Conservation (phyloP, 2,888 invertebrate genomes). For the Clistopyga incitator region DNA sequence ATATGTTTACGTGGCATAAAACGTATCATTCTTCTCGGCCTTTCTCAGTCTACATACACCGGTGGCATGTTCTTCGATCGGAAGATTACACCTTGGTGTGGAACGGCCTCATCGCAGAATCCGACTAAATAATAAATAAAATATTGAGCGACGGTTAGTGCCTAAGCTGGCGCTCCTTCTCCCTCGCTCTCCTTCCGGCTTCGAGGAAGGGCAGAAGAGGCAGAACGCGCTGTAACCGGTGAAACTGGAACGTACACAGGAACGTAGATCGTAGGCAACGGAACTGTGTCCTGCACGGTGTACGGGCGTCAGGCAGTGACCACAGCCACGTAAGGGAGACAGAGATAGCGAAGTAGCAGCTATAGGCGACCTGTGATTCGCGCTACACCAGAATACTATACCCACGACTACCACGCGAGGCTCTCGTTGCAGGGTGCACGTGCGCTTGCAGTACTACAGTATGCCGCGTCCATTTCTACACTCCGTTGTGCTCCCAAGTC, state of each 20-base stretch:
- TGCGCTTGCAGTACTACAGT: conserved; percentile 37
- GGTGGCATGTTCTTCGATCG: neutral
- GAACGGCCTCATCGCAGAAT: neutral
- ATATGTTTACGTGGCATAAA: neutral
- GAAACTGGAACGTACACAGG: conserved; percentile 38
- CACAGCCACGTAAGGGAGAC: conserved; percentile 32
- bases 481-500: conserved; percentile 16
- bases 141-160: conserved; percentile 2
- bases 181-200: neutral
- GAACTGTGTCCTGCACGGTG: conserved; percentile 44
- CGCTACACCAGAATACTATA: conserved; percentile 34
- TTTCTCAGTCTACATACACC: neutral
- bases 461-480: conserved; percentile 36
- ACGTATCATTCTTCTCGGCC: neutral
- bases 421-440: conserved; percentile 49
- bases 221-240: conserved; percentile 1
- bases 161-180: neutral
- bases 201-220: neutral
- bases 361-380: conserved; percentile 39
- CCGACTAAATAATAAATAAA: conserved; percentile 20
- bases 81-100: neutral
- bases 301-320: conserved; percentile 45
- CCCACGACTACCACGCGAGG: conserved; percentile 29
- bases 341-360: neutral
- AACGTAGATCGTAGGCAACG: conserved; percentile 42